phyloP scores from a whole-genome alignment of 1,140 invertebrate genomes.

The Gyrodactylus bullatarudis region DNA sequence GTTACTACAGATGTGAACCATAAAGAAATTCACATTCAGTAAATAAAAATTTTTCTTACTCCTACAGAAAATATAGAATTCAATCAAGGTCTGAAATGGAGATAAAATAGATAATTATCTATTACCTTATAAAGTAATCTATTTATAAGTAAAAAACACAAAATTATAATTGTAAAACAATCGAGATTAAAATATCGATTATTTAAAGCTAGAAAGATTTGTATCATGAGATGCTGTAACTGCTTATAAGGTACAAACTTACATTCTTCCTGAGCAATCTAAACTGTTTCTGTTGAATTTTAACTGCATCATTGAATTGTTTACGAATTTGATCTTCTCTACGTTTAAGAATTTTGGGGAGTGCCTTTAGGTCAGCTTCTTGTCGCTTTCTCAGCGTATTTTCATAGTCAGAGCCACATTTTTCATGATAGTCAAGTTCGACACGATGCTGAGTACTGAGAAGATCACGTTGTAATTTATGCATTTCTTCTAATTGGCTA shows the following conservation, averaged over 20 bases:
- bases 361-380: neutral
- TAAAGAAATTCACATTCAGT: too few species aligned
- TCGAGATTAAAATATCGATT: too few species aligned
- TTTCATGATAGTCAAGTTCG: neutral
- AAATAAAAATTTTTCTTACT: too few species aligned
- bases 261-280: neutral
- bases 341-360: neutral
- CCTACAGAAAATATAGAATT: too few species aligned
- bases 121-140: too few species aligned
- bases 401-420: neutral
- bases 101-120: too few species aligned
- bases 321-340: constrained; percentile 2
- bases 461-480: neutral
- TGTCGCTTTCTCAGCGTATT: neutral
- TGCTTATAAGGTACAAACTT: neutral
- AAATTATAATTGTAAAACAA: too few species aligned
- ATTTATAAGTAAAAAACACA: too few species aligned
- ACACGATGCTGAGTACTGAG: neutral
- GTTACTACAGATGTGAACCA: too few species aligned
- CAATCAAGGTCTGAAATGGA: too few species aligned
- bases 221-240: too few species aligned
- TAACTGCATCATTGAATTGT: neutral
- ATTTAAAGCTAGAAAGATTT: too few species aligned
- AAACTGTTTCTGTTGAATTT: constrained; percentile 4
- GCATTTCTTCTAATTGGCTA: neutral